A percentile compares a stretch with the other conserved stretches of the same genome.
These are phyloP conservation scores for Hystrix brachyura DNA, from an alignment of 2,113 vertebrate species.

Conservation along the genomic window DNA sequence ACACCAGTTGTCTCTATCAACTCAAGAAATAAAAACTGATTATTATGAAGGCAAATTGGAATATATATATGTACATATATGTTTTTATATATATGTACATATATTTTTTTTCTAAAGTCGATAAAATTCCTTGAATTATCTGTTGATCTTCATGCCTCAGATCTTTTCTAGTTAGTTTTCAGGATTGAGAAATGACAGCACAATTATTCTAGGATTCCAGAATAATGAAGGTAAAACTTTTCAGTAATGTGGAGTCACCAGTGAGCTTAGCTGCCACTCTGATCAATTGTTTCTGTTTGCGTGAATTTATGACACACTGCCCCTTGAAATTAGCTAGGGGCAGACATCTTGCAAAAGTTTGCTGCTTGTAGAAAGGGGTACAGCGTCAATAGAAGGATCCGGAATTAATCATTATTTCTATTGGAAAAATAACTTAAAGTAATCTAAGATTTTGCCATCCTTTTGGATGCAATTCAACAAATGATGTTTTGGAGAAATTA, in stretches of 20 bases:
- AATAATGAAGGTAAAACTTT: conserved; percentile 16
- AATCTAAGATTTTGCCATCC: neutral
- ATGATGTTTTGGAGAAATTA: conserved; percentile 47
- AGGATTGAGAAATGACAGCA: neutral
- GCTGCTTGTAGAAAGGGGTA: conserved; percentile 13
- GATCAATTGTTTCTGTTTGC: conserved; percentile 51
- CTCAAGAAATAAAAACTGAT: conserved; percentile 32
- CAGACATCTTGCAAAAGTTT: neutral
- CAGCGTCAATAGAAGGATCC: neutral
- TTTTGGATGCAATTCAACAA: conserved; percentile 12
- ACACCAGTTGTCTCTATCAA: neutral
- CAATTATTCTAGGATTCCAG: neutral
- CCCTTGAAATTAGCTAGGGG: conserved; percentile 13
- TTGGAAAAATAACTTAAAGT: conserved; percentile 27
- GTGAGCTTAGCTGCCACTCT: conserved; percentile 12
- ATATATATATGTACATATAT: neutral
- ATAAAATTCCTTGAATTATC: conserved; percentile 12
- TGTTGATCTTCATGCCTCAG: neutral
- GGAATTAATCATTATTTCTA: neutral
- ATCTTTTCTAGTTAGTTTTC: conserved; percentile 52
- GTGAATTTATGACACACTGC: neutral
- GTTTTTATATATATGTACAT: neutral
- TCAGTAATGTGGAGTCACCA: conserved; percentile 22
- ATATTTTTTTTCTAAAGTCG: neutral
- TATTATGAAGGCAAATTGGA: conserved; percentile 4